Conservation (phyloP, 2,797 vertebrate species). For the Tamandua tetradactyla region DNA sequence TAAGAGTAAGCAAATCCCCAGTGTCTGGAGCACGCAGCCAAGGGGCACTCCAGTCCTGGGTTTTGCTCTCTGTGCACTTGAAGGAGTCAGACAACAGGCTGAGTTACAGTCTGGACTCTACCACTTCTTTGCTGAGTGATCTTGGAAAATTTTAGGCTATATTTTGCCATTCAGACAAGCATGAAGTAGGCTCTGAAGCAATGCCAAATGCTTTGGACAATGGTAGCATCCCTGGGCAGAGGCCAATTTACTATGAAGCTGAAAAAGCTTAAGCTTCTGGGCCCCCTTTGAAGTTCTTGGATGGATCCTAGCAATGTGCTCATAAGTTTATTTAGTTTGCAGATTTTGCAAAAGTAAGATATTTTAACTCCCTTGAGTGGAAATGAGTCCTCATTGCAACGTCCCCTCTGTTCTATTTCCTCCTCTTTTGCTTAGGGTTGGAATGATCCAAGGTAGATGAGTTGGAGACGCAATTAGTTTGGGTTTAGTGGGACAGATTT, state of each 20-base stretch:
- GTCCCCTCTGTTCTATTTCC: not conserved
- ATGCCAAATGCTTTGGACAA: conserved; percentile 62
- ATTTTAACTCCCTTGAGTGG: not conserved
- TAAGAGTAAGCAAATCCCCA: conserved; percentile 37
- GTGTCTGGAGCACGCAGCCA: not conserved
- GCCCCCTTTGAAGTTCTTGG: not conserved
- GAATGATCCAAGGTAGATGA: not conserved
- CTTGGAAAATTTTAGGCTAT: conserved; percentile 32
- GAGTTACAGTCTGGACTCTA: not conserved
- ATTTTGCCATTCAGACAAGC: conserved; percentile 38
- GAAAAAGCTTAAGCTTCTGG: conserved; percentile 28
- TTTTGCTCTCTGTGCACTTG: not conserved
- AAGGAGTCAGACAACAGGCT: not conserved
- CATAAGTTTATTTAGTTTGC: not conserved
- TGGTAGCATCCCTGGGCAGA: conserved; percentile 55
- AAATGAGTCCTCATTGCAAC: not conserved
- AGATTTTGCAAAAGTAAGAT: conserved; percentile 31
- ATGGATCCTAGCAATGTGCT: conserved; percentile 4
- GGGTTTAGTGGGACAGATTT: not conserved
- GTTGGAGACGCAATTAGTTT: not conserved
- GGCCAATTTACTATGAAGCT: conserved; percentile 52
- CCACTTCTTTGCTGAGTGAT: conserved; percentile 20
- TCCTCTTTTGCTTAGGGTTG: not conserved
- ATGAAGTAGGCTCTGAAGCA: conserved; percentile 60
- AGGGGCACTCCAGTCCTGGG: not conserved